These are phyloP conservation scores for Danio jaintianensis DNA, from an alignment of 2,797 vertebrate species.

Conservation along the genomic window DNA sequence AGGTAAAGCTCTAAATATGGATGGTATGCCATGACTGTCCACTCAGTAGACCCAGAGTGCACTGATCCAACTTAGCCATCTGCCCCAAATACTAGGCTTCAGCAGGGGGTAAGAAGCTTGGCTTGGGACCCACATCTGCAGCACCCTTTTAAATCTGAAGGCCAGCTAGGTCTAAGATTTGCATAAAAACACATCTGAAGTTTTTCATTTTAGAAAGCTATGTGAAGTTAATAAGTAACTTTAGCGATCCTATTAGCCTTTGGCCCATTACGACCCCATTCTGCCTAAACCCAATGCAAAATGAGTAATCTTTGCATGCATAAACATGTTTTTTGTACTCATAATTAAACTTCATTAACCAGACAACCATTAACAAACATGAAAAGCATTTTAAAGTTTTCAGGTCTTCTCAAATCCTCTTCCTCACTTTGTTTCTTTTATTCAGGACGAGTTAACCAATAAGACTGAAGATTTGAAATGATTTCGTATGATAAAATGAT, in stretches of 20 bases:
- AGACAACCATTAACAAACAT: conserved; percentile 6
- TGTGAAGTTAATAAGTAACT: conserved; percentile 10
- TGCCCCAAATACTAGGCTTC: conserved; percentile 65
- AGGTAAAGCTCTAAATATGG: conserved; percentile 26
- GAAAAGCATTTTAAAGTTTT: conserved; percentile 5
- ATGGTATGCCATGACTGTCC: conserved; percentile 35
- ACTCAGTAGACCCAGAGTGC: conserved; percentile 27
- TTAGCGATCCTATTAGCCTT: not conserved
- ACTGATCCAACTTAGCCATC: conserved; percentile 65
- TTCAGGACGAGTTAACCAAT: too few relatives aligned
- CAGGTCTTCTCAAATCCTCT: not conserved
- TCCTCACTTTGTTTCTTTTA: not conserved
- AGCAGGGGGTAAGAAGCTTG: conserved; percentile 68
- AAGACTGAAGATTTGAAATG: too few relatives aligned
- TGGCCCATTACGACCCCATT: not conserved
- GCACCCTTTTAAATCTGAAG: conserved; percentile 41
- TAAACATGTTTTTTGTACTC: not conserved
- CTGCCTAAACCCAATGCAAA: not conserved
- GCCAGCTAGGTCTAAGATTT: conserved; percentile 6
- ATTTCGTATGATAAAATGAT: too few relatives aligned
- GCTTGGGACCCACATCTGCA: conserved; percentile 56
- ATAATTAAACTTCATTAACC: not conserved
- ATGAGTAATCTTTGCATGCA: not conserved
- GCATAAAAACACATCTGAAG: not conserved
- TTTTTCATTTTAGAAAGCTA: not conserved